phyloP scores from a whole-genome alignment of 2,888 invertebrate genomes.

The Lithodes maja region DNA sequence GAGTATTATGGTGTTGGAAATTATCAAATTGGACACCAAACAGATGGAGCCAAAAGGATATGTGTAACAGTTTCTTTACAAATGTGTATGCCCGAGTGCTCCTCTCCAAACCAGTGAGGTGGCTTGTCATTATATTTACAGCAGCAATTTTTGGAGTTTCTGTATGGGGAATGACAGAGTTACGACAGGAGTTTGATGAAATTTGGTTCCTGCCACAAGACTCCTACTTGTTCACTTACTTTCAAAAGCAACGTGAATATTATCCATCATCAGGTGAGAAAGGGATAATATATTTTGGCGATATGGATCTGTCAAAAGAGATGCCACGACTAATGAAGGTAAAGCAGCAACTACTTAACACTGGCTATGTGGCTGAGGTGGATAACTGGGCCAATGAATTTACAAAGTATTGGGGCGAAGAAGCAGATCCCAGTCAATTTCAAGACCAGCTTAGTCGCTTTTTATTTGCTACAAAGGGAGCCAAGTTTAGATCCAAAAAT shows the following conservation, averaged over 20 bases:
- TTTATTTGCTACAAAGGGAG: constrained; percentile 82
- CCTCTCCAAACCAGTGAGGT: constrained; percentile 73
- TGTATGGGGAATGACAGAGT: constrained; percentile 76
- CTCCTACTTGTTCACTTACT: constrained; percentile 81
- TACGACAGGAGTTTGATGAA: constrained; percentile 87
- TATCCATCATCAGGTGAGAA: constrained; percentile 81
- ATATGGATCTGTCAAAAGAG: constrained; percentile 44
- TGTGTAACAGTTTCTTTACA: constrained; percentile 79
- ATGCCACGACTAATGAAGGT: constrained; percentile 46
- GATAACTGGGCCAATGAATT: constrained; percentile 79
- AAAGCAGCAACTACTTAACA: constrained; percentile 23
- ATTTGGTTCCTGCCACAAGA: constrained; percentile 85
- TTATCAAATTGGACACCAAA: constrained; percentile 78
- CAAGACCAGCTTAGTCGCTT: constrained; percentile 81
- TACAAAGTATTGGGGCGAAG: constrained; percentile 51
- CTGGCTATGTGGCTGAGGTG: constrained; percentile 74
- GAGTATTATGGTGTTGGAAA: constrained; percentile 81
- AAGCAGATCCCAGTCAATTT: constrained; percentile 75
- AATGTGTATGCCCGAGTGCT: constrained; percentile 77
- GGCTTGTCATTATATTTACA: constrained; percentile 76
- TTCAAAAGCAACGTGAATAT: constrained; percentile 78
- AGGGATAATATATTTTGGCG: constrained; percentile 56
- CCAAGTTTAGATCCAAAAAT: constrained; percentile 79
- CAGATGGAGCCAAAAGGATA: constrained; percentile 78
- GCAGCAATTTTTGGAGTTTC: constrained; percentile 47